Evolutionary conservation across 2,888 invertebrate genomes (phyloP), one percentile per base, ranked within the genome.

Genomic region (Amphipyra tragopoginis): DNA sequence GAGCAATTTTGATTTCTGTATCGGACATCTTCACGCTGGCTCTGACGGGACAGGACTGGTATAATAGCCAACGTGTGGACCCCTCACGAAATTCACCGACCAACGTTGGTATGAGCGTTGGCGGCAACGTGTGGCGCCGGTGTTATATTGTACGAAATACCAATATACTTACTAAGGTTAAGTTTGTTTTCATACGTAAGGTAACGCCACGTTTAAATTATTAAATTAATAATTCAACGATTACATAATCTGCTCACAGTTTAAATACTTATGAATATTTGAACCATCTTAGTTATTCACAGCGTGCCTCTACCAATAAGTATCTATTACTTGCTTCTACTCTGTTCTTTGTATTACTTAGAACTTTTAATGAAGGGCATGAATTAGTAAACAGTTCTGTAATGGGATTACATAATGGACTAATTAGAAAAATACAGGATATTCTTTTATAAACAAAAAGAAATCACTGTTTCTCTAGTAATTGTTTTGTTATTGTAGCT

Each of bases 211-310:
- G 11, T 7, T 36, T 36, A 36, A 61, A 65, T 77, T 52, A 61
- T 47, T 50, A 55, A 47, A 75, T 75, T 50, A 75, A 65, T 65
- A 60, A 71, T 75, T 78, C 62, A 66, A 52, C 63, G 61, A 63
- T 70, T 65, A 63, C 29, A 47, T 78, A 65, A 71, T 75, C 65
- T 58, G 62, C 57, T 75, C 65, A 67, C 40, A 36, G 50, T 55
- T 58, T 6, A 52, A 50, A 61, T 67, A 63, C 44, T 70, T 50
- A 60, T 71, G 57, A 76, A 76, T 75, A 78, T 67, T 76, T 63
- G 29, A 78, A 47, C 7, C 3, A 49, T 13, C 39, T 38, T 61
- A 61, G 62, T 64, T 74, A 75, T 66, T 70, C 63, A 47, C 49
- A 9, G 8, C 15, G 34, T 10, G 15, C 21, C 21, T 34, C 52